Base-by-base conservation (phyloP, 2,797 vertebrate genomes). In the Urophycis tenuis region DNA sequence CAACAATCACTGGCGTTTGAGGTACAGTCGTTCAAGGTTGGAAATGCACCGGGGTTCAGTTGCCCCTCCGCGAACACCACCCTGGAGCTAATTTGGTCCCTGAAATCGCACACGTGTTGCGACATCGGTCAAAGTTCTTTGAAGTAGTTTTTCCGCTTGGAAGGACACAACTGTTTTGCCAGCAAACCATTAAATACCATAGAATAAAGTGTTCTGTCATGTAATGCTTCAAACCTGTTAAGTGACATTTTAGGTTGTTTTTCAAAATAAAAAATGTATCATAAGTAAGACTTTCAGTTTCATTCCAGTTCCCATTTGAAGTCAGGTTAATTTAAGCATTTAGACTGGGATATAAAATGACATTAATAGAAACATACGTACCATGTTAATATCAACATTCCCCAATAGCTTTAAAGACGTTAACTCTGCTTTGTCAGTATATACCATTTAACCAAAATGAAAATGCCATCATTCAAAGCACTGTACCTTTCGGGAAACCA, bases 401-500 rank as follows among this genome's bases (percentile, higher is more conserved):
- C 60, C 25, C 60, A 67, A 29, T 67, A 67, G 60, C 25, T 29
- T 67, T 67, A 29, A 67, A 29, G 10, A 67, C 11, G 53, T 11
- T 60, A 25, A 60, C 53, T 35, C 34, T 49, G 12, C 10, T 71
- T 32, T 33, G 70, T 33, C 8, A 25, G 35, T 25, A 11, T 15
- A 72, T 72, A 33, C 29, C 29, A 71, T 60, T 60, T 31, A 71
- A 70, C 25, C 67, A 31, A 30, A 71, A 71, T 71, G 14, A 71
- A 72, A 34, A 72, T 71, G 78, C 77, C 71, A 69, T 67, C 22
- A 73, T 80, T 71, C 19, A 71, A 74, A 60, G n/a, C n/a, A 67
- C 7, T 60, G n/a, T n/a, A 49, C 22, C 53, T 9, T 25, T n/a
- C 9, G 53, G 53, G 53, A 25, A n/a, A 60, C 53, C 1, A 60